Base-by-base conservation (phyloP, 2,113 vertebrate genomes). In the Rhineura floridana region DNA sequence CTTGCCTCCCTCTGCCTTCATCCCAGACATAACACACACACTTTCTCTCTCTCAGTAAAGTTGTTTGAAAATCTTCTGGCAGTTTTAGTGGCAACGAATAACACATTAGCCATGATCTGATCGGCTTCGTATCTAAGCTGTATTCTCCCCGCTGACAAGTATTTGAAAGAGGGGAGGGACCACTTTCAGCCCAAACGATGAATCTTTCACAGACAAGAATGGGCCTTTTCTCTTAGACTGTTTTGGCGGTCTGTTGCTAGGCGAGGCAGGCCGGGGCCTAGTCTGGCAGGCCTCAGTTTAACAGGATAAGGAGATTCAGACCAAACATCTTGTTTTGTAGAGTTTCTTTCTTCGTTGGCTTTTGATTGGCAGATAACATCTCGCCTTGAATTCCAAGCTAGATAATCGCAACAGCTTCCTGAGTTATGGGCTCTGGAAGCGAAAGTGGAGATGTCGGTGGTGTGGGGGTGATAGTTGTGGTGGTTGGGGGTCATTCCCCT, bases 41-140 rank as follows among this genome's bases (percentile, higher is more conserved):
- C 72, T 55, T 33, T 10, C 95, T 95, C n/a, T 39, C n/a, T 52
- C 95, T 95, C 95, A 96, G 96, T 97, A 95, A 97, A 97, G 96
- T 97, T 97, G 97, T 97, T 97, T 97, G 97, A 98, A 97, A 97
- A 96, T 97, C 96, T 97, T 96, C 97, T 91, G 97, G 96, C 96
- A 97, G 96, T 96, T 97, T 98, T 97, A 96, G 90, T 81, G 94
- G 97, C 93, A 96, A 97, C 96, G 97, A 98, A 98, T 98, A 97
- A 96, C 96, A 98, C 98, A 98, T 98, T 98, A 98, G 95, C 96
- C 96, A 97, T 98, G 98, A 98, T 98, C 96, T 97, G 96, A 97
- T 97, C 96, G 95, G 93, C 95, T 94, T 95, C 96, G 96, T 96
- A 97, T 97, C 96, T 97, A 94, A 95, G 95, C 93, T 93, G 95